Evolutionary conservation across 2,888 invertebrate genomes (phyloP), one percentile per base, ranked within the genome.

Genomic region (Pollenia labialis): DNA sequence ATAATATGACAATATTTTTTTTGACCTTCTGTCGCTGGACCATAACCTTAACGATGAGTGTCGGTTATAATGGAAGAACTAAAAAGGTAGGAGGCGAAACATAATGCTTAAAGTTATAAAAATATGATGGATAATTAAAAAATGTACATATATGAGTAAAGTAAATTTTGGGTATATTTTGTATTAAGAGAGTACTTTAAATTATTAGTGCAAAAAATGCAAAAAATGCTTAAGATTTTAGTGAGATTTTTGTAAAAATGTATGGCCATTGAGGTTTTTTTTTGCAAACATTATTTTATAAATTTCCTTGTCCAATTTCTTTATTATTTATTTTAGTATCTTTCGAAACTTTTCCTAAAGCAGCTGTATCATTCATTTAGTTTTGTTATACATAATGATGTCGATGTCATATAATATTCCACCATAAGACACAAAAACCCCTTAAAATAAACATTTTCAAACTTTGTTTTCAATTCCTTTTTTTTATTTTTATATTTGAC

Each of bases 1-100:
- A 23, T 66, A 66, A 68, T 50, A 40, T 46, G 44, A 46, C 14
- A 18, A 66, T 66, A 23, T 68, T 68, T 68, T 12, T n/a, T 68
- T 68, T 68, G 68, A 50, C 68, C 68, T 68, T 50, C 50, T 50
- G 14, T 50, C 32, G 12, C 44, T 62, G 42, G 9, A 56, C 12
- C 23, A 56, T 4, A 11, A 32, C 32, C 32, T 12, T 1, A 14
- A 56, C 6, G 9, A 23, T 23, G 56, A 4, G 10, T 2, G 14
- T 56, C 9, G 18, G 12, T 12, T 18, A 18, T 2, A 40, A 18
- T 14, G 32, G 12, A 58, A 40, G 23, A 32, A 4, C 0, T 32
- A 32, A 32, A 6, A 32, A 32, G 32, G 32, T 32, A 32, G 4
- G 23, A 23, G 32, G 32, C 4, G 6, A 6, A 32, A 6, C 4